Percentiles rank a stretch among this genome's conserved stretches.
phyloP scores from a whole-genome alignment of 2,888 invertebrate species.

The Agapetus fuscipes region DNA sequence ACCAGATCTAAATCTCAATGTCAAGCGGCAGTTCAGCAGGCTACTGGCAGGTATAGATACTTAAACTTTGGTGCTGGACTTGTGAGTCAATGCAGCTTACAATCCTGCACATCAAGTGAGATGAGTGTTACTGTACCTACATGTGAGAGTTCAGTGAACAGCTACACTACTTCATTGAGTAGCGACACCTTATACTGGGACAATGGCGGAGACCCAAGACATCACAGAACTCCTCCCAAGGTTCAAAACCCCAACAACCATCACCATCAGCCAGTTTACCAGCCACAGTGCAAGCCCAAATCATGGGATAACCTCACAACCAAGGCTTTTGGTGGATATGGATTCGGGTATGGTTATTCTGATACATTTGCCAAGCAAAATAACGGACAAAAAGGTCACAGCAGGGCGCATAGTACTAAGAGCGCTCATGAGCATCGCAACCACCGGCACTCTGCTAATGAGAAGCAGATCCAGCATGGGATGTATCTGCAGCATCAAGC shows the following conservation, averaged over 20 bases:
- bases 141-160: slow-evolving; percentile 63
- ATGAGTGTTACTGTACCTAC: slow-evolving; percentile 47
- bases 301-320: slow-evolving; percentile 86
- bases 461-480: slow-evolving; percentile 36
- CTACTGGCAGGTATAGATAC: slow-evolving; percentile 12
- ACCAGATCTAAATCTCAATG: slow-evolving; percentile 29
- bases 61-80: slow-evolving; percentile 25
- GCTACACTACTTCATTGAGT: slow-evolving; percentile 77
- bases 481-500: slow-evolving; percentile 37
- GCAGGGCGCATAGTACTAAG: slow-evolving; percentile 49
- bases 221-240: slow-evolving; percentile 23
- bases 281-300: slow-evolving; percentile 58
- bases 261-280: slow-evolving; percentile 36
- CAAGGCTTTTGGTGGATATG: slow-evolving; percentile 77
- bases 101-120: slow-evolving; percentile 73
- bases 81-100: slow-evolving; percentile 65
- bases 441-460: slow-evolving; percentile 34
- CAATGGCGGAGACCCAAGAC: slow-evolving; percentile 30
- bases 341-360: slow-evolving; percentile 64
- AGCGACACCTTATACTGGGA: slow-evolving; percentile 85
- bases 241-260: slow-evolving; percentile 24
- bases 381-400: slow-evolving; percentile 38
- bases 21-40: slow-evolving; percentile 17
- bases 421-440: slow-evolving; percentile 47
- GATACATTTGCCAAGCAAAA: slow-evolving; percentile 48